Percentiles rank a stretch among this genome's conserved stretches.
Conservation (phyloP, 2,113 vertebrate genomes). For the Camelus bactrianus region DNA sequence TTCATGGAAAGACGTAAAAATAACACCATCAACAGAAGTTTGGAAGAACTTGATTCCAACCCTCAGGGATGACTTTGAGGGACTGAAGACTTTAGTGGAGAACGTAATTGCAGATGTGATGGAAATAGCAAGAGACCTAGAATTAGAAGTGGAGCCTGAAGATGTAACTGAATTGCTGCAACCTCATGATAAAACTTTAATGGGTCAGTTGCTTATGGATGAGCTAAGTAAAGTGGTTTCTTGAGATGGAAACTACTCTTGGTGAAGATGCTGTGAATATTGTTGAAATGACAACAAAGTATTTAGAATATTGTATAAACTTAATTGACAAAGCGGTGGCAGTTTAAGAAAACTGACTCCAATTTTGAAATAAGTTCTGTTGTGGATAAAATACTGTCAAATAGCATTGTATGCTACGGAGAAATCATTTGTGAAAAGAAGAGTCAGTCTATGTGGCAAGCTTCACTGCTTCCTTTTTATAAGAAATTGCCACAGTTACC, state of each 20-base stretch:
- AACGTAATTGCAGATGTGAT: not conserved
- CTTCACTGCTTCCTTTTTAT: not conserved
- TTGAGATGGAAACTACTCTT: not conserved
- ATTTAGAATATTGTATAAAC: not conserved
- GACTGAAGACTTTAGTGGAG: not conserved
- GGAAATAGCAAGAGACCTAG: not conserved
- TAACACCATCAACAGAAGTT: not conserved
- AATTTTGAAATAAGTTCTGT: not conserved
- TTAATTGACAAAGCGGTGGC: not conserved
- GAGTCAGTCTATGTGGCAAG: not conserved
- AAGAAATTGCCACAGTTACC: not conserved
- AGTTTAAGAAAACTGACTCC: not conserved
- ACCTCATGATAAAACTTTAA: not conserved
- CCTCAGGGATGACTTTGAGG: not conserved
- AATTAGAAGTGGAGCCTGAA: not conserved
- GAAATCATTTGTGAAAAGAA: not conserved
- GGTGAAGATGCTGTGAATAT: not conserved
- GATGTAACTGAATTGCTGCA: not conserved
- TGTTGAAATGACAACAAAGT: not conserved
- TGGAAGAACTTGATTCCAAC: not conserved
- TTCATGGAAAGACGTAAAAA: not conserved
- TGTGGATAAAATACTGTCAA: not conserved
- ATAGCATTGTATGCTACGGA: not conserved
- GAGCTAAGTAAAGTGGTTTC: not conserved
- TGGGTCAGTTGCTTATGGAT: not conserved